Conservation (phyloP, 2,888 invertebrate species). For the Macrophya annulata region DNA sequence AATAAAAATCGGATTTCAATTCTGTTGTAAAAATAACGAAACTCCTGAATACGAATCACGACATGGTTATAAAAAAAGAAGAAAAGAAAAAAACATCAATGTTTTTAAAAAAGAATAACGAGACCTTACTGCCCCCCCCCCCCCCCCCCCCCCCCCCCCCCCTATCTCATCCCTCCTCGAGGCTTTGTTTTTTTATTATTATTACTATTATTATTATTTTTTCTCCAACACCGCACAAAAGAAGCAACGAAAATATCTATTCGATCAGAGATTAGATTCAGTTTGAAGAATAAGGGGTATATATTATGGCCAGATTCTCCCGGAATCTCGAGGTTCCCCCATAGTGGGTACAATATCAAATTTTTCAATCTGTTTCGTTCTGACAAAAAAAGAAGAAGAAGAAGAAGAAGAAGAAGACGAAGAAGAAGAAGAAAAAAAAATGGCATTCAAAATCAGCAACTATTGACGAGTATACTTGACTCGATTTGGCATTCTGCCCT, state of each 20-base stretch:
- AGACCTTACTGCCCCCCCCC: too few species aligned
- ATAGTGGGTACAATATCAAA: background rate
- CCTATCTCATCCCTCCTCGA: too few species aligned
- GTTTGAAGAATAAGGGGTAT: background rate
- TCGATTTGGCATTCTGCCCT: background rate
- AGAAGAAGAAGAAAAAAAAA: background rate
- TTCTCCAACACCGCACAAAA: background rate
- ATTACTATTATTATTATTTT: too few species aligned
- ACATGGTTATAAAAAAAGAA: too few species aligned
- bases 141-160: too few species aligned
- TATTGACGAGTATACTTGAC: background rate
- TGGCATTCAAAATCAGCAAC: slow-evolving; percentile 22
- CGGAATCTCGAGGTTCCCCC: background rate
- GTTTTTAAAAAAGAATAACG: background rate
- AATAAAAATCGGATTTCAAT: too few species aligned
- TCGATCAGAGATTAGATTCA: background rate
- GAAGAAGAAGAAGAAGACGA: background rate
- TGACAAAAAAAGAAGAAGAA: background rate
- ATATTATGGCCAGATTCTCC: background rate
- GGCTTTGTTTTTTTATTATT: too few species aligned
- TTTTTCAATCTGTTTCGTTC: background rate
- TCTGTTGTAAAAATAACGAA: too few species aligned
- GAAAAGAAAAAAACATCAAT: too few species aligned
- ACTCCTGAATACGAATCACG: too few species aligned
- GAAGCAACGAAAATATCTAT: background rate